Conservation (phyloP, 2,113 vertebrate species). For the Sturnira hondurensis region DNA sequence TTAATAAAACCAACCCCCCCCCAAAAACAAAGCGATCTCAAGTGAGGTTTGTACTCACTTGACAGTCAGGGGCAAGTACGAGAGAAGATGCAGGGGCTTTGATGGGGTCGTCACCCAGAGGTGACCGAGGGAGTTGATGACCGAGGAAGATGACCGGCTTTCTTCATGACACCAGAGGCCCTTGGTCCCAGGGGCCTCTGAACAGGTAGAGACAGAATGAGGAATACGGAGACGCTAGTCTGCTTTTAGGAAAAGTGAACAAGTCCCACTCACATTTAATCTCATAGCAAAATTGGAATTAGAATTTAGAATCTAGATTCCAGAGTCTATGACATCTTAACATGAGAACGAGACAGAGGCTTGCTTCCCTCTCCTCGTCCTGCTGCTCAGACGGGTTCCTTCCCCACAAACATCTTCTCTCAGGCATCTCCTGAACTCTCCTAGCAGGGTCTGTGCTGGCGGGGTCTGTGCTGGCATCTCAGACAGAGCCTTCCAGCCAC, state of each 20-base stretch:
- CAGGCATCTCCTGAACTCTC: neutral
- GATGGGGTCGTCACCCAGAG: too few species aligned
- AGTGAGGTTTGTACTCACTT: neutral
- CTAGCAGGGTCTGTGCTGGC: neutral
- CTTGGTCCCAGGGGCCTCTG: accelerated
- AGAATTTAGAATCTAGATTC: neutral
- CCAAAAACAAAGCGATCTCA: neutral
- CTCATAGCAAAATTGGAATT: neutral
- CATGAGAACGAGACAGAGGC: neutral
- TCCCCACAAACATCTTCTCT: neutral
- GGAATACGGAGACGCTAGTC: too few species aligned
- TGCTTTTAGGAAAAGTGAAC: neutral
- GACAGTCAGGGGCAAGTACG: neutral
- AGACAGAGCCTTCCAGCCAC: neutral
- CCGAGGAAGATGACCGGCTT: neutral
- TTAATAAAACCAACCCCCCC: neutral
- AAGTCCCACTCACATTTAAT: neutral
- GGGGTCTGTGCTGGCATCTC: neutral
- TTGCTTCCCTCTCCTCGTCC: neutral
- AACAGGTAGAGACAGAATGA: neutral
- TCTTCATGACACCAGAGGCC: too few species aligned
- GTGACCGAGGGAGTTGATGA: neutral
- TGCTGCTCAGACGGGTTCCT: neutral
- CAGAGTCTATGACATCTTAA: neutral
- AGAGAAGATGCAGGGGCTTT: neutral